Base-by-base conservation (phyloP, 2,113 vertebrate species). In the Notothenia rossii region DNA sequence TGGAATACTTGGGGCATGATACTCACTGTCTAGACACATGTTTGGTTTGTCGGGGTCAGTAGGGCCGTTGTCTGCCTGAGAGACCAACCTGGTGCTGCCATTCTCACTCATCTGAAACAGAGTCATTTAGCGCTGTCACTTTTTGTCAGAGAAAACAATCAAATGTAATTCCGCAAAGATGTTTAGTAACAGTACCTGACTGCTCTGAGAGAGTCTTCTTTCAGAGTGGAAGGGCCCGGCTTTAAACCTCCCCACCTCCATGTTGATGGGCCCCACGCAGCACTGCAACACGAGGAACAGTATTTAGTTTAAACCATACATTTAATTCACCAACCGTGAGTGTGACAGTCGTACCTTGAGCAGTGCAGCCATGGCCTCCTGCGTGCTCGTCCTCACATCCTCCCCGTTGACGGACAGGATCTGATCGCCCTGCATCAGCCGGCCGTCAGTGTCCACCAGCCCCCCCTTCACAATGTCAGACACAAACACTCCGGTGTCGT, bases 391-490 rank as follows among this genome's bases (percentile, higher is more conserved):
- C 45, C 96, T 94, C 73, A 99, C 96, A 2, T 99, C 98, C 84
- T 99, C 97, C 1, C 96, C 95, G 12, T 99, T 98, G 71, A 99
- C 97, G 0, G 93, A 94, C 64, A 99, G 10, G 90, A 99, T 98
- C 93, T 99, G 98, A 89, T 99, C 98, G 53, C 98, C 98, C 84
- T 97, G 98, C 95, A 96, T 95, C 82, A 99, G 87, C 4, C 94
- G 95, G 2, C 96, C 97, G 29, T 99, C 97, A 0, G 89, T 71
- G 66, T 99, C 97, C 79, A 96, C 97, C 80, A 97, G 94, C 53
- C 98, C 98, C 70, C 97, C 98, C 93, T 96, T 97, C 74, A 99
- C 97, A 0, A 99, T 97, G 51, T 99, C 98, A 0, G 98, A 99
- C 72, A 99, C 97, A 86, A 99, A 99, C 10, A 99, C 98, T 1